Base-by-base conservation (phyloP, 2,797 vertebrate species). In the Antrozous pallidus region DNA sequence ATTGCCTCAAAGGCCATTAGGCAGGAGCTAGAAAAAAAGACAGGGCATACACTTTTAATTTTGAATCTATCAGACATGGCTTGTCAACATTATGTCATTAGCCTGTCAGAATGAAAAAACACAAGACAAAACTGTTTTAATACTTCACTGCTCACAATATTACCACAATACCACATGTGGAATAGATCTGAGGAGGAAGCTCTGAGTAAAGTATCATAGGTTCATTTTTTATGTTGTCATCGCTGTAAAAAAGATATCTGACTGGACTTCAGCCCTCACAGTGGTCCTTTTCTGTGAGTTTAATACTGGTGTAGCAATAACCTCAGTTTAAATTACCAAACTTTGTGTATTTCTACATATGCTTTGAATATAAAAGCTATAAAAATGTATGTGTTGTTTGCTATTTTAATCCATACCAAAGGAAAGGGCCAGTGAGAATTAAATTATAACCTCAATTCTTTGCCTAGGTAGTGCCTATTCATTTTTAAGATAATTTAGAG, bases 31-130 rank as follows among this genome's bases (percentile, higher is more conserved):
- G 38, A 65, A 22, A 42, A 54, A 83, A 79, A 56, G 71, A 33
- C 3, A 88, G 24, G 17, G 6, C 38, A 69, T 71, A 65, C 67
- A 45, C 74, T 91, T 94, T 95, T 88, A 96, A 89, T 93, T 95
- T 89, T 40, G 84, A 96, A 97, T 95, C 74, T 77, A 70, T 94
- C 91, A 96, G 92, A 95, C 22, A 40, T 17, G 24, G 89, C 92
- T 94, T 87, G 67, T 96, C 22, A 12, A 90, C 84, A 88, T 92
- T 38, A 93, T 95, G 96, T 96, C 95, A 96, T 26, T 86, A 94
- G 69, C 90, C 26, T 31, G 8, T 79, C 95, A 95, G 69, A 88
- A 94, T 88, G 88, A 97, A 71, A 95, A 83, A 97, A 82, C 33
- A 77, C 75, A 92, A 95, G 14, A 94, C 77, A 94, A 95, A 96